phyloP scores from a whole-genome alignment of 2,888 invertebrate genomes.

The Labia minor region DNA sequence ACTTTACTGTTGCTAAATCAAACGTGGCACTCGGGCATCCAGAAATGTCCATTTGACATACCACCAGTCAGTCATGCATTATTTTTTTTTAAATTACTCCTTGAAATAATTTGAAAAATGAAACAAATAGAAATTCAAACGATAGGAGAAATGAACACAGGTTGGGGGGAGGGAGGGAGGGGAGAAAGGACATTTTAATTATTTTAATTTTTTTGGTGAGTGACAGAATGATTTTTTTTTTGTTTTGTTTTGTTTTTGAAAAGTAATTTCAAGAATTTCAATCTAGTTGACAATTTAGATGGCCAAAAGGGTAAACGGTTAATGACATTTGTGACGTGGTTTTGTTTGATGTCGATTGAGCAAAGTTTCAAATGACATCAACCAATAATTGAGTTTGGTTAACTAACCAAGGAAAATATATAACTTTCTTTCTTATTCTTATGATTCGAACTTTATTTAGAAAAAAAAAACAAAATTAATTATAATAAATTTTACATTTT shows the following conservation, averaged over 20 bases:
- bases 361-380: no score
- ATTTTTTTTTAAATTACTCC: no score
- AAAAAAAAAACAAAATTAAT: no score
- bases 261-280: constrained; percentile 3
- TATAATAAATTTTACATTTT: no score
- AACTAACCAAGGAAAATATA: no score
- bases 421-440: no score
- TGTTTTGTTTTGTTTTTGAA: not conserved
- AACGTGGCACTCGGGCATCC: not conserved
- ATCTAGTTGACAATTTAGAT: constrained; percentile 3
- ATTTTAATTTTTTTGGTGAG: not conserved
- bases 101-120: no score
- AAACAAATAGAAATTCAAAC: not conserved
- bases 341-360: no score
- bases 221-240: not conserved
- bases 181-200: not conserved
- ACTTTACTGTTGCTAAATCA: no score
- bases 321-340: constrained; percentile 5
- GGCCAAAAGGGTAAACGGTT: not conserved
- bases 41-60: not conserved
- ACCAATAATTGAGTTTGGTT: no score
- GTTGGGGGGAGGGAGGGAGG: not conserved
- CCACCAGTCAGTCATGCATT: not conserved
- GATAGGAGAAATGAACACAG: not conserved
- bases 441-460: no score